A percentile compares a stretch with the other conserved stretches of the same genome.
Evolutionary conservation across 2,797 vertebrate species (phyloP).

Genomic region (Emydoidea blandingii): DNA sequence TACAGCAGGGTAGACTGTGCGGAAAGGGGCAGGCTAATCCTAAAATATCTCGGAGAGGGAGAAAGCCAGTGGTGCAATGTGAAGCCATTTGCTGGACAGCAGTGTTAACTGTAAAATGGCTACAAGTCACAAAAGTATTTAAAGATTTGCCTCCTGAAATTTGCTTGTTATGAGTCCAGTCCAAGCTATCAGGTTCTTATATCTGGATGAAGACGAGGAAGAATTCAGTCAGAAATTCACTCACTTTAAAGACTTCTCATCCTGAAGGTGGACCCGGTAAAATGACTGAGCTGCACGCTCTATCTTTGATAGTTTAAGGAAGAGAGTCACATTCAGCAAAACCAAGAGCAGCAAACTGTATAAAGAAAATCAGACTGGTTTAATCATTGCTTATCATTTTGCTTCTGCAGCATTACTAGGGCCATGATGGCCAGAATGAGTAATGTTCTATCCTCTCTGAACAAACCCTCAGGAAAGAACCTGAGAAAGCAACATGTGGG

Average conservation of each 20-base stretch:
- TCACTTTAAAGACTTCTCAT: constrained; percentile 87
- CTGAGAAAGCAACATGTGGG: neutral
- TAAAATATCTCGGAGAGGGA: constrained; percentile 9
- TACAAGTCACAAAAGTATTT: neutral
- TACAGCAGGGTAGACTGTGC: constrained; percentile 53
- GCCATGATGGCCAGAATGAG: neutral
- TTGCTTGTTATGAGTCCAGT: neutral
- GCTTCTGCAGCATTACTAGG: neutral
- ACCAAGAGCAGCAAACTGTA: constrained; percentile 90
- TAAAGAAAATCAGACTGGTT: neutral
- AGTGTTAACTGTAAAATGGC: neutral
- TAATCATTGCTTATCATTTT: neutral
- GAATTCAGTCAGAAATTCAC: constrained; percentile 18
- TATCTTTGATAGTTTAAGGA: constrained; percentile 95
- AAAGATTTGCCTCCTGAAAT: neutral
- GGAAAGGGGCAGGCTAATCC: constrained; percentile 39
- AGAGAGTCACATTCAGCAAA: constrained; percentile 91
- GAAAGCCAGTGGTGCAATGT: constrained; percentile 19
- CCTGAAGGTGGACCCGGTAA: constrained; percentile 88
- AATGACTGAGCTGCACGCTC: constrained; percentile 92
- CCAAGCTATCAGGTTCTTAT: constrained; percentile 11
- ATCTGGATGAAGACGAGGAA: neutral
- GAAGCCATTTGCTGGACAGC: constrained; percentile 29
- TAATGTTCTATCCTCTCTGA: neutral
- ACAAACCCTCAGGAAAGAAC: neutral